A percentile compares a stretch with the other conserved stretches of the same genome.
Conservation (phyloP, 2,113 vertebrate genomes). For the Heptranchias perlo region DNA sequence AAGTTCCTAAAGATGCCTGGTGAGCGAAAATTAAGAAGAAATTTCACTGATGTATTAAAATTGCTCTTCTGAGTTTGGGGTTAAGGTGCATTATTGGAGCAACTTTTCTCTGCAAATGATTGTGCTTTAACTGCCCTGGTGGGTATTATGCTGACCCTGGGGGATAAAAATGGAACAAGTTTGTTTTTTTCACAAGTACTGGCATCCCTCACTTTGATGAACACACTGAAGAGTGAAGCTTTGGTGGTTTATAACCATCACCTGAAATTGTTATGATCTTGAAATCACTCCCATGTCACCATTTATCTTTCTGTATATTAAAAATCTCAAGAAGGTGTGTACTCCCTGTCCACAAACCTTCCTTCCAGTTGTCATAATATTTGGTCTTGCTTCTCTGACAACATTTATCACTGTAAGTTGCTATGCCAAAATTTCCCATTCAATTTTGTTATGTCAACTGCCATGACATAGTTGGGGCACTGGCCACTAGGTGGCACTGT, state of each 20-base stretch:
- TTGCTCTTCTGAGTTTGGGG: not conserved
- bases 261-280: not conserved
- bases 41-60: not conserved
- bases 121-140: not conserved
- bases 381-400: too few relatives aligned
- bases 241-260: not conserved
- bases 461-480: too few relatives aligned
- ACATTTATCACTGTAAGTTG: too few relatives aligned
- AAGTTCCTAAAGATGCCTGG: too few relatives aligned
- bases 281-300: not conserved
- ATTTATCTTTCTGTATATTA: too few relatives aligned
- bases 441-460: too few relatives aligned
- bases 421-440: too few relatives aligned
- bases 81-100: not conserved
- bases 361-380: too few relatives aligned
- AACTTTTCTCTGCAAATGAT: not conserved
- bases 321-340: too few relatives aligned
- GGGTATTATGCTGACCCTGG: not conserved
- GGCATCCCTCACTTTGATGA: not conserved
- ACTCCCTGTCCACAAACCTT: too few relatives aligned
- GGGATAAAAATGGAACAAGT: not conserved
- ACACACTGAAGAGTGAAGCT: not conserved
- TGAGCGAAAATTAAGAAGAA: not conserved
- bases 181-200: not conserved
- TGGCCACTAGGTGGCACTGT: too few relatives aligned